phyloP scores from a whole-genome alignment of 2,113 vertebrate genomes.

The Agelaius phoeniceus region DNA sequence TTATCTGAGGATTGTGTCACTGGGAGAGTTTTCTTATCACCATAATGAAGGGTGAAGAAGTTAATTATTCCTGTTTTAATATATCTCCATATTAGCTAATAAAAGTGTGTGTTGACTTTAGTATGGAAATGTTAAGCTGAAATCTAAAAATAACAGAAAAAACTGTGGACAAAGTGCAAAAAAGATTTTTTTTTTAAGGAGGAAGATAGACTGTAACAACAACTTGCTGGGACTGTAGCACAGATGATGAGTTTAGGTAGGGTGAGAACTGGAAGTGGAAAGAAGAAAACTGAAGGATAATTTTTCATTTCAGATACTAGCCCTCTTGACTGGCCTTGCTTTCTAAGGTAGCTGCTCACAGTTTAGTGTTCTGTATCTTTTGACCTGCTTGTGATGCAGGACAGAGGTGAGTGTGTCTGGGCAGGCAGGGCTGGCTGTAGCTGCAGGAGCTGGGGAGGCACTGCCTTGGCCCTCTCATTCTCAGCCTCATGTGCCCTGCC shows the following conservation, averaged over 20 bases:
- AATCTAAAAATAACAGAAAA: neutral
- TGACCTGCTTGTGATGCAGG: neutral
- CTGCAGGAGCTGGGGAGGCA: neutral
- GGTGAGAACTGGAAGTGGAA: neutral
- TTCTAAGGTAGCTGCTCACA: neutral
- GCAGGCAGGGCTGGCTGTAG: neutral
- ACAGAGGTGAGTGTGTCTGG: neutral
- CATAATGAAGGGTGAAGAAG: neutral
- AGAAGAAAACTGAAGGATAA: neutral
- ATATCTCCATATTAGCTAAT: neutral
- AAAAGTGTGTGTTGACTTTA: neutral
- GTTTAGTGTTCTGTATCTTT: neutral
- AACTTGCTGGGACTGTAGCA: neutral
- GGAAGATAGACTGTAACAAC: neutral
- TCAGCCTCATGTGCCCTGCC: neutral
- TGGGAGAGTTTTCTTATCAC: neutral
- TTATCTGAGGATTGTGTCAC: neutral
- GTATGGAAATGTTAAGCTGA: neutral
- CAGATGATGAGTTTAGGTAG: neutral
- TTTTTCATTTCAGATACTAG: neutral
- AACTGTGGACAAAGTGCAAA: neutral
- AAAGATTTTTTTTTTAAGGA: neutral
- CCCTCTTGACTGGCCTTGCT: neutral
- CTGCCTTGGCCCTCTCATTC: neutral
- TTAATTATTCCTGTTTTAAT: conserved; percentile 9